Conservation (phyloP, 2,113 vertebrate species). For the Tringa solitaria region DNA sequence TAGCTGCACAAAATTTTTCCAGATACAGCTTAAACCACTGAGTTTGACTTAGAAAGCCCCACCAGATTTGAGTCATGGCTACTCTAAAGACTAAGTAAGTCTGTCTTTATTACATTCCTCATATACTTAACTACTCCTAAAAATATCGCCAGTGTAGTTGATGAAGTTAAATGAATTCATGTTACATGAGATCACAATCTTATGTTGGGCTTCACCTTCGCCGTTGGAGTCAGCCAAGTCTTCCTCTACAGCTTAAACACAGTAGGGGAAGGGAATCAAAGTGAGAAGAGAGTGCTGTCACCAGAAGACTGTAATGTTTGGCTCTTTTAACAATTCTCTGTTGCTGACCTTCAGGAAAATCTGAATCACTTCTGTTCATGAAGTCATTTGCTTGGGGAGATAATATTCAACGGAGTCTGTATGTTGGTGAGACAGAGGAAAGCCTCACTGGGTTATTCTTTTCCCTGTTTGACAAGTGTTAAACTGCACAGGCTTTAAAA, state of each 20-base stretch:
- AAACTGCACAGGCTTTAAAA: not conserved
- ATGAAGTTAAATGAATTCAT: not conserved
- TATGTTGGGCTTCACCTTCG: not conserved
- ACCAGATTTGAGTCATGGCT: not conserved
- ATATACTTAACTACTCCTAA: not conserved
- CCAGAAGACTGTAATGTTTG: not conserved
- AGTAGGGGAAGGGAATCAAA: not conserved
- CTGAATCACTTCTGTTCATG: not conserved
- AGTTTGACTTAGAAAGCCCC: not conserved
- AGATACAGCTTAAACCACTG: not conserved
- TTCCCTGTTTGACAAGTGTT: not conserved
- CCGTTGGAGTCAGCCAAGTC: not conserved
- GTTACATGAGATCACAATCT: not conserved
- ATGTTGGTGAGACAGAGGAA: not conserved
- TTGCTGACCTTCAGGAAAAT: not conserved
- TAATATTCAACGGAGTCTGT: accelerated
- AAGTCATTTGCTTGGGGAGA: not conserved
- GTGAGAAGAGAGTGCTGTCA: not conserved
- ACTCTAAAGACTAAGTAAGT: not conserved
- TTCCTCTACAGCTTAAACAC: not conserved
- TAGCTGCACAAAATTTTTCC: not conserved
- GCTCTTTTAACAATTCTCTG: not conserved
- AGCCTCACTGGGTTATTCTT: not conserved
- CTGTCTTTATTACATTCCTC: not conserved
- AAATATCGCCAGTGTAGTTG: not conserved